A percentile compares a stretch with the other conserved stretches of the same genome.
These are phyloP conservation scores for Geothlypis trichas DNA, from an alignment of 2,113 vertebrate species.

Conservation along the genomic window DNA sequence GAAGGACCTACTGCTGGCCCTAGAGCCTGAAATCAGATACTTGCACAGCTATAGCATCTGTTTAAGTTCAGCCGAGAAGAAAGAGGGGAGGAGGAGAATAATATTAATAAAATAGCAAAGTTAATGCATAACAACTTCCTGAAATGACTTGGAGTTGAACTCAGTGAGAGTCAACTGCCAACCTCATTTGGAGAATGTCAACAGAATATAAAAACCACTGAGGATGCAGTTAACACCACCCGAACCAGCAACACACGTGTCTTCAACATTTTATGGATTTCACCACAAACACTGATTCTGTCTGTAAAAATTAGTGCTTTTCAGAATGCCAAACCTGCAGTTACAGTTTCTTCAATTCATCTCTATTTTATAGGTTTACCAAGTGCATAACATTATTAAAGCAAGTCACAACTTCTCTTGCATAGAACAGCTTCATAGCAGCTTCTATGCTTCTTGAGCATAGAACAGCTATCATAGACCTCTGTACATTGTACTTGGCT, in stretches of 20 bases:
- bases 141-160: not conserved
- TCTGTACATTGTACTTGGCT: not conserved
- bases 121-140: not conserved
- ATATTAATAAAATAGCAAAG: not conserved
- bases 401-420: not conserved
- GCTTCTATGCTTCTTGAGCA: no score
- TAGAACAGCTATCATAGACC: not conserved
- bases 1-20: not conserved
- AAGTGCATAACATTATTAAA: not conserved
- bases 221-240: not conserved
- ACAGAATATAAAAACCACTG: not conserved
- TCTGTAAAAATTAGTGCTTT: not conserved
- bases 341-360: not conserved
- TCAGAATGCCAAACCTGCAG: not conserved
- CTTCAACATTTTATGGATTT: not conserved
- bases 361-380: not conserved
- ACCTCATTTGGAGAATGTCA: not conserved
- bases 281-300: not conserved
- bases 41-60: not conserved
- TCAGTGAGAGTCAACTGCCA: not conserved
- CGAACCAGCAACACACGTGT: not conserved
- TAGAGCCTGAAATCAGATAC: not conserved
- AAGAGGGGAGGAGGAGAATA: not conserved
- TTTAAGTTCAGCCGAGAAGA: not conserved
- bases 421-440: no score